Evolutionary conservation across 1,140 invertebrate genomes (phyloP).

Genomic region (Anastrepha obliqua): DNA sequence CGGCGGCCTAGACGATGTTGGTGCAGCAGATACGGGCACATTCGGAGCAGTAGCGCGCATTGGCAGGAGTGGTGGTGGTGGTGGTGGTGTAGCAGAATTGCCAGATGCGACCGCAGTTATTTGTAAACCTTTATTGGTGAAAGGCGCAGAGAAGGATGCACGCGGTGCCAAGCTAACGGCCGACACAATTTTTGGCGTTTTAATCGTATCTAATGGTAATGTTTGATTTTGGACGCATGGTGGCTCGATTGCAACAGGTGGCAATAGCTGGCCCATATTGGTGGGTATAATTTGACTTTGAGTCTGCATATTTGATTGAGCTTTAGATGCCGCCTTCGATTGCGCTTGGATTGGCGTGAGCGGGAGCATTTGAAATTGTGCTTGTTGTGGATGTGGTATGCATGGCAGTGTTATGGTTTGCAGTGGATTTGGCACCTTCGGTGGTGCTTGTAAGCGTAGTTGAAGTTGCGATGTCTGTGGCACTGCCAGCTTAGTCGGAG

Average conservation of each 20-base stretch:
- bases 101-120: background rate
- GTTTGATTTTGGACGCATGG: background rate
- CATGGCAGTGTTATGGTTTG: background rate
- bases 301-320: background rate
- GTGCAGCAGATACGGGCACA: background rate
- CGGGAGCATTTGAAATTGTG: constrained; percentile 2
- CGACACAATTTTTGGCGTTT: constrained; percentile 53
- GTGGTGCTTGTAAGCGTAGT: constrained; percentile 14
- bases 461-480: background rate
- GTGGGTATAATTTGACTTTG: background rate
- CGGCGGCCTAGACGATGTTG: background rate
- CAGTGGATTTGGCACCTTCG: background rate
- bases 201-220: constrained; percentile 6
- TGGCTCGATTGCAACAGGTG: background rate
- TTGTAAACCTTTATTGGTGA: constrained; percentile 44
- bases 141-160: background rate
- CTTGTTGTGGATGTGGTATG: background rate
- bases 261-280: constrained; percentile 11
- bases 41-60: background rate
- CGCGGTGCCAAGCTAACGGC: constrained; percentile 56
- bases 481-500: background rate
- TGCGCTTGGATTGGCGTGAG: background rate
- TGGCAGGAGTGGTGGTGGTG: background rate
- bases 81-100: background rate
- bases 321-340: background rate